These are phyloP conservation scores for Rhinopomastus cyanomelas DNA, from an alignment of 2,113 vertebrate species.

Conservation along the genomic window DNA sequence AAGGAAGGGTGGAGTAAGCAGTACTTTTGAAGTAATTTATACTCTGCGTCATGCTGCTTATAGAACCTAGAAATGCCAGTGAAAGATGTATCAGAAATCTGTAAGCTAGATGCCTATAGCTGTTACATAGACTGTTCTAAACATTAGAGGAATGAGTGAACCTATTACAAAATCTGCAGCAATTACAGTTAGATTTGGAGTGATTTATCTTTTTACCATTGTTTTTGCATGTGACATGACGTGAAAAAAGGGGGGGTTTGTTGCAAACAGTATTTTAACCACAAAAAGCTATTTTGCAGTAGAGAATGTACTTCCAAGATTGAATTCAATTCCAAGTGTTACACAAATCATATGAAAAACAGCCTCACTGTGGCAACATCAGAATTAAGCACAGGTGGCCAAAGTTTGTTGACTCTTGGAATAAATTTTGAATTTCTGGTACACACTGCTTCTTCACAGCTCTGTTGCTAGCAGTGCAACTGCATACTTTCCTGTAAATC, in stretches of 20 bases:
- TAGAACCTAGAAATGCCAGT: background rate
- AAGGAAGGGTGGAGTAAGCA: conserved; percentile 54
- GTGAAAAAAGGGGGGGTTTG: conserved; percentile 14
- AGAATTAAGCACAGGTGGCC: conserved; percentile 41
- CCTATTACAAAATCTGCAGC: background rate
- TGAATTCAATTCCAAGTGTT: conserved; percentile 29
- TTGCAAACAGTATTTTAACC: conserved; percentile 27
- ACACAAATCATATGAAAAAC: conserved; percentile 18
- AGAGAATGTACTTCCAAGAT: conserved; percentile 45
- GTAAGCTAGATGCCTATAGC: background rate
- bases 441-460: background rate
- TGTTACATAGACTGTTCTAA: background rate
- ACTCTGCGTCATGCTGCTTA: background rate
- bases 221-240: conserved; percentile 22
- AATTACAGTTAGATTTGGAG: conserved; percentile 1
- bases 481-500: background rate
- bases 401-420: conserved; percentile 20
- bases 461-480: background rate
- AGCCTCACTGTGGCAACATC: background rate
- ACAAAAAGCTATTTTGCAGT: conserved; percentile 19
- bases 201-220: conserved; percentile 25
- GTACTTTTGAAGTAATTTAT: background rate
- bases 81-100: background rate
- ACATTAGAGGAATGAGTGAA: background rate
- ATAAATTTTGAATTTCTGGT: conserved; percentile 1